Base-by-base conservation (phyloP, 2,113 vertebrate species). In the Mirounga angustirostris region DNA sequence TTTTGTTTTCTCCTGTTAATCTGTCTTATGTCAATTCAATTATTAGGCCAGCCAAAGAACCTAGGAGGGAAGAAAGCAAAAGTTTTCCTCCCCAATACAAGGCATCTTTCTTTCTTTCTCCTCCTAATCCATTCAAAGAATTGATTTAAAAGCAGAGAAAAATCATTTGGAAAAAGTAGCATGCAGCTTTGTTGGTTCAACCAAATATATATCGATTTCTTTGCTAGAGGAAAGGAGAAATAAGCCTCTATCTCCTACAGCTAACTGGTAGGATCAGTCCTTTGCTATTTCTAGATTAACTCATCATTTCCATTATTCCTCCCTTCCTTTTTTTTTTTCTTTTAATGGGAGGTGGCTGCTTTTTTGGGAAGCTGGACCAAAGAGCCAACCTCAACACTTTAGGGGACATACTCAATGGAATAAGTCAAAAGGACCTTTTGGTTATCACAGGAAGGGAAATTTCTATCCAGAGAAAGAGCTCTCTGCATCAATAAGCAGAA, bases 191-290 rank as follows among this genome's bases (percentile, higher is more conserved):
- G 71, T 71, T 91, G 84, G 26, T 43, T 43, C 73, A 97, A 81
- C 95, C 50, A 96, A 97, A 90, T 65, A 10, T 93, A 73, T 91
- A 76, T 82, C 43, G 65, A 61, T 50, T 94, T 69, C 8, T 36
- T 69, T 84, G 22, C 91, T 95, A 86, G 52, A 96, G 58, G 59
- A 71, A 96, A 93, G 2, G 84, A 87, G 56, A 94, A 86, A 95
- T 90, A 93, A 59, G 54, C 43, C 61, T 78, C 56, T 65, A 2
- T 43, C 56, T 92, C 79, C 84, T 76, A 54, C 22, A 87, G 59
- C 26, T 88, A 89, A 78, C 91, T 81, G 83, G 69, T 78, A 59
- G 13, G 7, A 52, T 89, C 33, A 71, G 36, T 89, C 65, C n/a
- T 91, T 13, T 94, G 58, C n/a, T 97, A 9, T 12, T 97, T 93